Percentiles rank a stretch among this genome's conserved stretches.
These are phyloP conservation scores for Sarcophaga carnaria DNA, from an alignment of 2,888 invertebrate genomes.

Conservation along the genomic window DNA sequence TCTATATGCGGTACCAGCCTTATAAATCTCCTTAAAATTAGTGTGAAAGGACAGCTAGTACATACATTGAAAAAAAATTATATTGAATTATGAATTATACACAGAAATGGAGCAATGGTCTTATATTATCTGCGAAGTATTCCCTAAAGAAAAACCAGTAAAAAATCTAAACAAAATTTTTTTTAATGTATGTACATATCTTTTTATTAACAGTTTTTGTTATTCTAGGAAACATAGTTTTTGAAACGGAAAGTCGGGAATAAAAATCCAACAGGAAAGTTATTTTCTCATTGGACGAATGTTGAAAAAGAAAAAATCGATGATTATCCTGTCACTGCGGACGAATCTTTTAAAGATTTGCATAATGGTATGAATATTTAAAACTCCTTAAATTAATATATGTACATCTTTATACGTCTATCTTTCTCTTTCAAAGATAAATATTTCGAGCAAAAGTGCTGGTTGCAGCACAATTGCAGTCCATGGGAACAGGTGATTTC, in stretches of 20 bases:
- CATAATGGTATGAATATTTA: background rate
- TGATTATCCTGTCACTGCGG: conserved; percentile 46
- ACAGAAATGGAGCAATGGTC: too few species aligned
- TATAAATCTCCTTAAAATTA: too few species aligned
- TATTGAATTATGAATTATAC: too few species aligned
- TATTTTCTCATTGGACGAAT: conserved; percentile 62
- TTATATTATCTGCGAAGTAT: background rate
- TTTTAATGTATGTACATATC: too few species aligned
- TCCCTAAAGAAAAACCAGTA: too few species aligned
- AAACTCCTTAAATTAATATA: conserved; percentile 20
- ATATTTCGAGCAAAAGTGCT: conserved; percentile 59
- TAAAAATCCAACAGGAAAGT: conserved; percentile 61
- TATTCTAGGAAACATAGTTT: background rate
- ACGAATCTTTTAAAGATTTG: conserved; percentile 51
- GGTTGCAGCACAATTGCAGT: conserved; percentile 58
- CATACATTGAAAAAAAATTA: too few species aligned
- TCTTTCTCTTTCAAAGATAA: conserved; percentile 29
- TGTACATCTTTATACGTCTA: conserved; percentile 15
- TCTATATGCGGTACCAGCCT: too few species aligned
- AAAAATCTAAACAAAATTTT: too few species aligned
- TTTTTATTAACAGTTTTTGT: too few species aligned
- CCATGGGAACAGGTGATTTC: conserved; percentile 49
- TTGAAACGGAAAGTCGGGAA: conserved; percentile 57
- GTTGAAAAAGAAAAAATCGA: conserved; percentile 45
- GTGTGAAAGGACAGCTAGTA: too few species aligned